Conservation (phyloP, 2,797 vertebrate genomes). For the Ispidina picta region DNA sequence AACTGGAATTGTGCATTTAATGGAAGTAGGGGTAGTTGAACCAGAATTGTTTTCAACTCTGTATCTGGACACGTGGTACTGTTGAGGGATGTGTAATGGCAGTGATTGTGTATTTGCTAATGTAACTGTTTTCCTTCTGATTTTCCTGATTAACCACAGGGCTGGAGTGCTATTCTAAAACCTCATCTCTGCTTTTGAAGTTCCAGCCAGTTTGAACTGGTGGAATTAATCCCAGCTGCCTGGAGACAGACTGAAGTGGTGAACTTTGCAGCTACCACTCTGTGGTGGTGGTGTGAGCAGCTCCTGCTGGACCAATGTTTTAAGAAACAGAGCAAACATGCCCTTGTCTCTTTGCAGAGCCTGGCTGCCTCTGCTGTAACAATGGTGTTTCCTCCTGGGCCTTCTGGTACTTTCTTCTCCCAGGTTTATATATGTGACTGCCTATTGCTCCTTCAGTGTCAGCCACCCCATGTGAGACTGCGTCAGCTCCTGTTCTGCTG, state of each 20-base stretch:
- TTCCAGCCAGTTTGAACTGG: conserved; percentile 10
- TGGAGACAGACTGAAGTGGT: background rate
- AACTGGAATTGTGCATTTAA: background rate
- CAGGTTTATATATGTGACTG: background rate
- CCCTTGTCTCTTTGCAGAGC: background rate
- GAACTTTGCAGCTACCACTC: background rate
- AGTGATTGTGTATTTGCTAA: background rate
- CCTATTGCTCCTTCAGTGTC: background rate
- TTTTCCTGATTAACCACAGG: background rate
- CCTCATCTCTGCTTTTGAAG: background rate
- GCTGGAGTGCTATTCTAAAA: background rate
- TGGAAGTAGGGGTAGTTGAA: background rate
- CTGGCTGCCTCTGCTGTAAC: background rate
- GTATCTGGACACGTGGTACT: background rate
- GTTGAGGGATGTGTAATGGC: background rate
- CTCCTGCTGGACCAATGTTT: background rate
- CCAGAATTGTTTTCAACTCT: background rate
- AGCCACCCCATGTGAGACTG: background rate
- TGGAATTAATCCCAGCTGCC: conserved; percentile 7
- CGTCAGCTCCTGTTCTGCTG: background rate
- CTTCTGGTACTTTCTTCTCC: background rate
- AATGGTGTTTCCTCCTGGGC: background rate
- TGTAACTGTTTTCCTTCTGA: background rate
- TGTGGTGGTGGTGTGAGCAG: background rate
- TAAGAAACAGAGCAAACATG: background rate